Conservation (phyloP, 2,888 invertebrate genomes). For the Acholoe squamosa region DNA sequence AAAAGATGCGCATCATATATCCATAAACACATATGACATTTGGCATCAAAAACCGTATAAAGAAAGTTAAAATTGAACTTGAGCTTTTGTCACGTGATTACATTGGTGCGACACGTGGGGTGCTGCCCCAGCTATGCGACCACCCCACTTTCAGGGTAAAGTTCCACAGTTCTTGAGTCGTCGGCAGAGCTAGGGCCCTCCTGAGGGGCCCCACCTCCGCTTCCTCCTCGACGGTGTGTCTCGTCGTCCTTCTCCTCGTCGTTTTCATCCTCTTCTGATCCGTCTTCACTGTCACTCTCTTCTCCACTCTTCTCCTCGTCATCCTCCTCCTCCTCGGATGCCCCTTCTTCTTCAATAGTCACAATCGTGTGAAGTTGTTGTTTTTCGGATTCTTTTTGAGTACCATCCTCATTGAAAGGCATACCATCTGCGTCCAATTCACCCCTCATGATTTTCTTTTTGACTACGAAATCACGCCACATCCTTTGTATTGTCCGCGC, state of each 20-base stretch:
- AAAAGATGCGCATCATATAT: constrained; percentile 64
- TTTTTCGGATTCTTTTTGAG: constrained; percentile 28
- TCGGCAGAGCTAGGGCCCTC: constrained; percentile 12
- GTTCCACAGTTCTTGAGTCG: constrained; percentile 64
- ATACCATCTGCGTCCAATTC: constrained; percentile 12
- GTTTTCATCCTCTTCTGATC: constrained; percentile 44
- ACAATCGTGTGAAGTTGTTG: constrained; percentile 60
- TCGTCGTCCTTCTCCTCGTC: constrained; percentile 49
- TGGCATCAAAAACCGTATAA: constrained; percentile 65
- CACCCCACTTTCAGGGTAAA: constrained; percentile 65
- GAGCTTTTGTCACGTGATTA: constrained; percentile 65
- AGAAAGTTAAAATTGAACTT: constrained; percentile 64
- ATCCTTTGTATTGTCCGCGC: constrained; percentile 95
- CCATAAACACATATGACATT: constrained; percentile 65
- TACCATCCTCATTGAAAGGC: constrained; percentile 35
- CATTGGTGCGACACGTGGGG: constrained; percentile 34
- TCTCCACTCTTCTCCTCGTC: constrained; percentile 49
- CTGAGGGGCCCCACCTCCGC: neutral
- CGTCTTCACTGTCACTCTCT: constrained; percentile 45
- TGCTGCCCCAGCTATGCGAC: constrained; percentile 59
- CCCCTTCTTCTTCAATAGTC: constrained; percentile 59
- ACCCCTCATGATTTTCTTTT: constrained; percentile 44
- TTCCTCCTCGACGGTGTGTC: neutral
- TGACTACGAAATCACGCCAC: constrained; percentile 64
- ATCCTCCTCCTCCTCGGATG: constrained; percentile 61